Conservation (phyloP, 2,797 vertebrate species). For the Eulemur coronatus region DNA sequence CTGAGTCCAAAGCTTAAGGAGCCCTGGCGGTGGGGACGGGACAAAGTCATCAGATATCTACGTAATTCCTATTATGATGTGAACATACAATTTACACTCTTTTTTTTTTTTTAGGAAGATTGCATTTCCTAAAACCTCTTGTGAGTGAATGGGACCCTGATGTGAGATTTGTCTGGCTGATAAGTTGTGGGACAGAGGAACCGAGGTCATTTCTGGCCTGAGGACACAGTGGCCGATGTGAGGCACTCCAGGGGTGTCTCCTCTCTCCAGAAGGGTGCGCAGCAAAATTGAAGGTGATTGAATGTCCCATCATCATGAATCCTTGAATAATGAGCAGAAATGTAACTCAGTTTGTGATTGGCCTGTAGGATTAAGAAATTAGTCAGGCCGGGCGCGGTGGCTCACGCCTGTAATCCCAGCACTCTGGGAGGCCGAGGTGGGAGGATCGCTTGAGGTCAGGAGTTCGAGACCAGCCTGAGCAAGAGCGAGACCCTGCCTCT, state of each 20-base stretch:
- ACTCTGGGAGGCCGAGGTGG: too few species aligned
- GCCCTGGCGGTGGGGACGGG: neutral
- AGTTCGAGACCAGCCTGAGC: too few species aligned
- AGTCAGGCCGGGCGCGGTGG: too few species aligned
- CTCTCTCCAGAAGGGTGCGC: neutral
- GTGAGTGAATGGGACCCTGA: neutral
- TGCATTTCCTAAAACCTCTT: neutral
- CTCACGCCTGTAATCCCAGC: too few species aligned
- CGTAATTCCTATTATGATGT: neutral
- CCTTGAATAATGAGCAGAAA: neutral
- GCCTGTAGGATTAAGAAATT: neutral
- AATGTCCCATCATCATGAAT: neutral
- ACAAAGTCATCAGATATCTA: neutral
- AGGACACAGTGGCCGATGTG: neutral
- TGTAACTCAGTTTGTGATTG: neutral
- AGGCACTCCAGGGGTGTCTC: neutral
- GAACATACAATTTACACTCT: neutral
- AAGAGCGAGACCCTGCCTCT: too few species aligned
- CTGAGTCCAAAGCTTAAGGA: neutral
- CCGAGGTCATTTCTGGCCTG: neutral
- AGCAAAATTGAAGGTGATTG: neutral
- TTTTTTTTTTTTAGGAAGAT: neutral
- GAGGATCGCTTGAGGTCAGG: too few species aligned
- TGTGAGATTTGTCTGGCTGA: neutral
- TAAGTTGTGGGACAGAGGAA: neutral